These are phyloP conservation scores for Siphlonurus alternatus DNA, from an alignment of 2,888 invertebrate genomes.

Conservation along the genomic window DNA sequence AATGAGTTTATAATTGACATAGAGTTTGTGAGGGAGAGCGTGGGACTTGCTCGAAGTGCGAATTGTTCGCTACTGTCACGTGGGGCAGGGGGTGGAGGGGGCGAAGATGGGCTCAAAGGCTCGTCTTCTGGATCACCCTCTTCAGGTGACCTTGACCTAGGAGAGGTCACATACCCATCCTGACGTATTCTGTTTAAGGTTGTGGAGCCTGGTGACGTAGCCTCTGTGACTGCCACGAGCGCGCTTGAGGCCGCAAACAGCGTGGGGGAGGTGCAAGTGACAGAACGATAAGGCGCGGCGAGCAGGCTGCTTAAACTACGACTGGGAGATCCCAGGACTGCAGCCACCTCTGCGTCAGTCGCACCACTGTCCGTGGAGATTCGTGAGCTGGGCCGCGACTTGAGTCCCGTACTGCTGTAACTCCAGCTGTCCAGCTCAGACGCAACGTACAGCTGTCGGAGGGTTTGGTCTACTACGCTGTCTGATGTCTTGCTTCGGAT, in stretches of 20 bases:
- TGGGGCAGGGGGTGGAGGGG: conserved; percentile 9
- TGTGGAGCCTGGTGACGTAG: conserved; percentile 22
- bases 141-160: conserved; percentile 15
- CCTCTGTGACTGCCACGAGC: conserved; percentile 19
- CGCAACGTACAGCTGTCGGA: conserved; percentile 48
- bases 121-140: background rate
- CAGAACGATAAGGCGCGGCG: conserved; percentile 31
- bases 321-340: conserved; percentile 15
- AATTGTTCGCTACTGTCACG: conserved; percentile 11
- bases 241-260: conserved; percentile 20
- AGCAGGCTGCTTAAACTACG: background rate
- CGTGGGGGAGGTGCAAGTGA: conserved; percentile 33
- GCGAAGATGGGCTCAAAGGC: conserved; percentile 4
- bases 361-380: conserved; percentile 43
- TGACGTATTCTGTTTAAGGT: conserved; percentile 19
- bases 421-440: conserved; percentile 47
- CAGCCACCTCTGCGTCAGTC: conserved; percentile 43
- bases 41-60: conserved; percentile 9
- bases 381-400: conserved; percentile 40
- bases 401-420: conserved; percentile 35
- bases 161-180: conserved; percentile 17
- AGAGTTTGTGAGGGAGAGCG: conserved; percentile 5
- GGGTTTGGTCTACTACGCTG: conserved; percentile 44
- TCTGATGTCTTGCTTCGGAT: conserved; percentile 6
- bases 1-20: conserved; percentile 17